phyloP scores from a whole-genome alignment of 2,113 vertebrate species.

The Sceloporus undulatus region DNA sequence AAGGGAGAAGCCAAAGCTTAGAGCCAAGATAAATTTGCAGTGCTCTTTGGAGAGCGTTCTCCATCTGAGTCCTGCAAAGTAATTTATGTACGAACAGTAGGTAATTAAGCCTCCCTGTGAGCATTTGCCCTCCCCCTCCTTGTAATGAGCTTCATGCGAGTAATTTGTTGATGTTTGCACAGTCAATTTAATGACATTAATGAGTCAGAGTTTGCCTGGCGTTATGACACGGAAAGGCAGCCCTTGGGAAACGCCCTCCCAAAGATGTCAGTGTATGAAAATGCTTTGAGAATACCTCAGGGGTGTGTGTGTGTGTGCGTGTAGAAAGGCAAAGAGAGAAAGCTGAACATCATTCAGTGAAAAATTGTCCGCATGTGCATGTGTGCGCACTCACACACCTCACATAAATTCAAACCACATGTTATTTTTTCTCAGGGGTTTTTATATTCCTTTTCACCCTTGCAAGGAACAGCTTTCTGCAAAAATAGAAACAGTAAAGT shows the following conservation, averaged over 20 bases:
- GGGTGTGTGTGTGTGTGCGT: too few relatives aligned
- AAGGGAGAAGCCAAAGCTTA: neutral
- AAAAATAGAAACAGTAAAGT: too few relatives aligned
- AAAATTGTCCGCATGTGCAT: neutral
- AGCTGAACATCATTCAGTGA: too few relatives aligned
- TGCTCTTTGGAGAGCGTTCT: neutral
- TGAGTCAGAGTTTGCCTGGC: neutral
- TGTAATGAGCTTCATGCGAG: slow-evolving; percentile 18
- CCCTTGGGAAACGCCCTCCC: neutral
- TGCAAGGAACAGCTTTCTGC: too few relatives aligned
- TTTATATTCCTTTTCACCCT: too few relatives aligned
- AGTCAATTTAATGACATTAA: slow-evolving; percentile 18
- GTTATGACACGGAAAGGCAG: neutral
- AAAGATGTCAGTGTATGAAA: neutral
- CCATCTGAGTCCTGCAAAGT: slow-evolving; percentile 5
- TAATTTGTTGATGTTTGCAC: slow-evolving; percentile 14
- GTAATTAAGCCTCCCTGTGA: slow-evolving; percentile 7
- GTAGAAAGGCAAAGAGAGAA: too few relatives aligned
- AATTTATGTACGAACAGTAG: slow-evolving; percentile 4
- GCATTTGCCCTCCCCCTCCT: neutral
- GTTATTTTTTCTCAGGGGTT: too few relatives aligned
- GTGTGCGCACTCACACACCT: neutral
- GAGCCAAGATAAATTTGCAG: slow-evolving; percentile 10
- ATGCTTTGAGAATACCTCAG: too few relatives aligned
- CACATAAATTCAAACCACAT: too few relatives aligned